Conservation (phyloP, 2,797 vertebrate genomes). For the Podargus strigoides region DNA sequence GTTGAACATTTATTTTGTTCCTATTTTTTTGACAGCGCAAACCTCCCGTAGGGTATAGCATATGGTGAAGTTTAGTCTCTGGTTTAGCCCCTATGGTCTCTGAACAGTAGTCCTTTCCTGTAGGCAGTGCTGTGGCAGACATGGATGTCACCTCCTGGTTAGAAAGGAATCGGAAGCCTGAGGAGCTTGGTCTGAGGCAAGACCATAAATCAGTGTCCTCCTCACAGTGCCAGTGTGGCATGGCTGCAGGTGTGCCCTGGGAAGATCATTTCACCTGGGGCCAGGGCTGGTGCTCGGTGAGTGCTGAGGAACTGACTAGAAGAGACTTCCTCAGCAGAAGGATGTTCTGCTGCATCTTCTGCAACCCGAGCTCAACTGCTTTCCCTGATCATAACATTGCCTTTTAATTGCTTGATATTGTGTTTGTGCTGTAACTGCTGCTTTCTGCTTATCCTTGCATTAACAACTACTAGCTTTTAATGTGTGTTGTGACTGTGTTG, state of each 20-base stretch:
- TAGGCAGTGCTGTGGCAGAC: neutral
- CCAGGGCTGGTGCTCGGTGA: neutral
- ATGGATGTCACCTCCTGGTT: too few species aligned
- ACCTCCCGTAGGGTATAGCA: rapidly evolving
- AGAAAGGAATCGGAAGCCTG: neutral
- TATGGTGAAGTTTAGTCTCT: neutral
- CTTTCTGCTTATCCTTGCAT: neutral
- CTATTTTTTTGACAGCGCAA: neutral
- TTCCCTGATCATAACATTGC: neutral
- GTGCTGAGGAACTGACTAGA: neutral
- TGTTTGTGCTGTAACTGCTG: neutral
- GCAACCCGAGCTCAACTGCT: rapidly evolving
- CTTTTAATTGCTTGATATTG: neutral
- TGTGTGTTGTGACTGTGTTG: neutral
- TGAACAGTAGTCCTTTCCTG: neutral
- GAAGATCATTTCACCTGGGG: neutral
- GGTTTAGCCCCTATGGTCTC: neutral
- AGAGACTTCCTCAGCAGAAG: neutral
- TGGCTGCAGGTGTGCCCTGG: neutral
- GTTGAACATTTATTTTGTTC: neutral
- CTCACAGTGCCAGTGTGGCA: rapidly evolving
- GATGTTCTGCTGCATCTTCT: neutral
- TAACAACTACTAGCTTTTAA: neutral
- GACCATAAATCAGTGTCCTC: neutral
- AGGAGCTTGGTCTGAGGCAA: neutral